phyloP scores from a whole-genome alignment of 2,797 vertebrate genomes.

The Xenopus petersii region DNA sequence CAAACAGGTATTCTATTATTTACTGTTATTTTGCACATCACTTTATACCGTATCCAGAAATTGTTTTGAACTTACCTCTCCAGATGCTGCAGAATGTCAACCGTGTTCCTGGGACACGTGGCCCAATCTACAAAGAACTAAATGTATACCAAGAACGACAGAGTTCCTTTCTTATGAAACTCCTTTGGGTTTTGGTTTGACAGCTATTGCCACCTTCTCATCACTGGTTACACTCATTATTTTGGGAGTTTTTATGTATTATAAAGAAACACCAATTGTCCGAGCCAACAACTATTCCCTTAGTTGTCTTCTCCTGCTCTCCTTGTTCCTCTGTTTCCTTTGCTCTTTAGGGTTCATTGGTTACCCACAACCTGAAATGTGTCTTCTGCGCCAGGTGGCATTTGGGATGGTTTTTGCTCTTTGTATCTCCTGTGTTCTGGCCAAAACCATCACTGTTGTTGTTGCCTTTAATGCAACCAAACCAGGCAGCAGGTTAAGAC shows the following conservation, averaged over 20 bases:
- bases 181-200: slow-evolving; percentile 9
- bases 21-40: not conserved
- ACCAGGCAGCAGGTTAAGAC: slow-evolving; percentile 20
- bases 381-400: slow-evolving; percentile 15
- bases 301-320: slow-evolving; percentile 26
- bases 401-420: slow-evolving; percentile 24
- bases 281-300: slow-evolving; percentile 30
- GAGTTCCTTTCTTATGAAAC: slow-evolving; percentile 31
- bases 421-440: slow-evolving; percentile 23
- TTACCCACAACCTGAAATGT: not conserved
- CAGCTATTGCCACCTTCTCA: not conserved
- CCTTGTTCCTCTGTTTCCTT: slow-evolving; percentile 23
- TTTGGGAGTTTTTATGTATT: slow-evolving; percentile 13
- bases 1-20: slow-evolving; percentile 19
- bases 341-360: slow-evolving; percentile 28
- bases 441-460: slow-evolving; percentile 28
- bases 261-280: slow-evolving; percentile 25
- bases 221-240: not conserved
- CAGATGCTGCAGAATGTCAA: slow-evolving; percentile 28
- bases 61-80: not conserved
- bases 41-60: not conserved
- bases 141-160: no score
- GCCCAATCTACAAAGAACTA: slow-evolving; percentile 17
- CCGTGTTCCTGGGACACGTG: slow-evolving; percentile 12
- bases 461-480: slow-evolving; percentile 27